phyloP scores from a whole-genome alignment of 2,797 vertebrate species.

The Prionace glauca region DNA sequence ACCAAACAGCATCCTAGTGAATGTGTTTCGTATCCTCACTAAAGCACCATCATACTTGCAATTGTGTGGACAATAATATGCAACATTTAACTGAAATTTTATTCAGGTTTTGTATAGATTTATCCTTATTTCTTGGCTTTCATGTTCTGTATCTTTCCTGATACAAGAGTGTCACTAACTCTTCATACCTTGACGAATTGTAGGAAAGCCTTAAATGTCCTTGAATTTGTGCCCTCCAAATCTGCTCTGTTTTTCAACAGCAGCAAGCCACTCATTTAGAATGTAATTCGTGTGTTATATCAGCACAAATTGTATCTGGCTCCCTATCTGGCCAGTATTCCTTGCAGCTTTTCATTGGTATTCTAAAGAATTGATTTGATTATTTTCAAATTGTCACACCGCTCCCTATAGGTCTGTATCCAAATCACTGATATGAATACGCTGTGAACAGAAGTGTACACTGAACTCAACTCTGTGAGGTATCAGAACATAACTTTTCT shows the following conservation, averaged over 20 bases:
- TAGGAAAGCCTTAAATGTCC: no score
- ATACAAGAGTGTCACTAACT: not conserved
- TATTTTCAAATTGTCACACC: not conserved
- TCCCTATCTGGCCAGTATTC: not conserved
- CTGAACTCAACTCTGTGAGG: no score
- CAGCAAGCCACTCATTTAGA: not conserved
- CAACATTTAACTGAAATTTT: not conserved
- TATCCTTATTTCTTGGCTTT: not conserved
- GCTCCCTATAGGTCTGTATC: not conserved
- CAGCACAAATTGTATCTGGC: not conserved
- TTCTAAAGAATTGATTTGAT: not conserved
- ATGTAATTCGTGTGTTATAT: not conserved
- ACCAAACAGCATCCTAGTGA: not conserved
- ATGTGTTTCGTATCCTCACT: not conserved
- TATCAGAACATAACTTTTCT: not conserved
- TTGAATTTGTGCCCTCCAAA: no score
- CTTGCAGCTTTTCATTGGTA: not conserved
- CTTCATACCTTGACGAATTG: not conserved
- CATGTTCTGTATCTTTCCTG: not conserved
- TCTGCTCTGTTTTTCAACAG: not conserved
- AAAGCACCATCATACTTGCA: not conserved
- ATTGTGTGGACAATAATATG: not conserved
- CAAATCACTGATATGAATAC: not conserved
- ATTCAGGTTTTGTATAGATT: not conserved
- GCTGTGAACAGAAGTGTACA: not conserved